These are phyloP conservation scores for Cecropterus lyciades DNA, from an alignment of 1,140 invertebrate species.

Conservation along the genomic window DNA sequence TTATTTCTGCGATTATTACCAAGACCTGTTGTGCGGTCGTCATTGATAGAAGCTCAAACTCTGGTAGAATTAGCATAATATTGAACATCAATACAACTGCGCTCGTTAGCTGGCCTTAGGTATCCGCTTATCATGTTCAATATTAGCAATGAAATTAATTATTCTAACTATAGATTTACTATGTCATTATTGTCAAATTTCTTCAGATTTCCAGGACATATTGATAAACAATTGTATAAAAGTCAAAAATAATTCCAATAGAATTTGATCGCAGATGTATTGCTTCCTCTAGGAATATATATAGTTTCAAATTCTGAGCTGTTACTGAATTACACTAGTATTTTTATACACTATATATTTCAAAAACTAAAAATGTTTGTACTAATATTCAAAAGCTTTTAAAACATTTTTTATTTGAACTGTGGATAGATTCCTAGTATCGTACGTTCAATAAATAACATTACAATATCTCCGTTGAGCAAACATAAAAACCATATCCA, in stretches of 20 bases:
- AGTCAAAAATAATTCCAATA: too few species aligned
- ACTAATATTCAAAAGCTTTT: not conserved
- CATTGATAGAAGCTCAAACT: not conserved
- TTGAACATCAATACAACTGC: constrained; percentile 14
- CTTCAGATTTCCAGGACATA: too few species aligned
- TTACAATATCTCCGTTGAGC: not conserved
- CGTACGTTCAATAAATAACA: not conserved
- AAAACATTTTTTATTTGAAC: not conserved
- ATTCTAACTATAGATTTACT: not conserved
- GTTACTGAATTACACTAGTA: too few species aligned
- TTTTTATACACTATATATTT: too few species aligned
- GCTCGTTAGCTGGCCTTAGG: constrained; percentile 31
- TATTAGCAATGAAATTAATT: constrained; percentile 12
- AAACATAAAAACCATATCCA: constrained; percentile 10
- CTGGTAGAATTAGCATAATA: constrained; percentile 25
- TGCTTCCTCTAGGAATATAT: too few species aligned
- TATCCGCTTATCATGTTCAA: constrained; percentile 20
- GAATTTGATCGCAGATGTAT: too few species aligned
- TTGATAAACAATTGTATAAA: too few species aligned
- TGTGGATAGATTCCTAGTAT: too few species aligned
- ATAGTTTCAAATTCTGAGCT: too few species aligned
- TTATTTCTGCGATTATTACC: too few species aligned
- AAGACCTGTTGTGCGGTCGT: not conserved
- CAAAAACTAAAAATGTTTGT: too few species aligned
- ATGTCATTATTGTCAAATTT: too few species aligned